These are phyloP conservation scores for Dorcus parallelipipedus DNA, from an alignment of 2,888 invertebrate species.

Conservation along the genomic window DNA sequence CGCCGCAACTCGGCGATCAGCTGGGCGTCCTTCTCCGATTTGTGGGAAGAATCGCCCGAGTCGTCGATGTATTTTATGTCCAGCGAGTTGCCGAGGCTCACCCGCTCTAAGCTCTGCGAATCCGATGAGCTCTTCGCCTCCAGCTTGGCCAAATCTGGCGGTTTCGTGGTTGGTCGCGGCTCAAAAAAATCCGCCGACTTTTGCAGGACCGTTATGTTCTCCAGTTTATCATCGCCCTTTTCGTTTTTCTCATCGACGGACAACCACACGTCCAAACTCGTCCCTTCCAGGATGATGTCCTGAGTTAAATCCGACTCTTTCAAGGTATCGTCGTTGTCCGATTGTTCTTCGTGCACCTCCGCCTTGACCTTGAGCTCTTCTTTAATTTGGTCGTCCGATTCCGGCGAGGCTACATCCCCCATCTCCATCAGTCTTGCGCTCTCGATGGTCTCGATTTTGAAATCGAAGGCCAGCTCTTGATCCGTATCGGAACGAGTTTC, in stretches of 20 bases:
- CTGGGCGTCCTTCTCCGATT: conserved; percentile 44
- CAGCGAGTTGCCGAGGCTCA: conserved; percentile 46
- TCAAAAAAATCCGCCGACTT: conserved; percentile 50
- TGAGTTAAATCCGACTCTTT: conserved; percentile 29
- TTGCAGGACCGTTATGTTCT: conserved; percentile 43
- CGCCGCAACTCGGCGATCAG: conserved; percentile 44
- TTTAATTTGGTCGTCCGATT: conserved; percentile 51
- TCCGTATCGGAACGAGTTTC: conserved; percentile 38
- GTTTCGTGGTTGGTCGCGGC: conserved; percentile 38
- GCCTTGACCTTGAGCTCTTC: conserved; percentile 52
- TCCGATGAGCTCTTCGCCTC: conserved; percentile 47
- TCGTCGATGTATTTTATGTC: conserved; percentile 50
- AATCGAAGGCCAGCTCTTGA: conserved; percentile 35
- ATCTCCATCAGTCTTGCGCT: conserved; percentile 11
- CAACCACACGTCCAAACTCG: conserved; percentile 49
- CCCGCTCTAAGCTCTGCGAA: conserved; percentile 37
- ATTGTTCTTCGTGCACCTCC: conserved; percentile 47
- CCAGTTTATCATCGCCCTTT: conserved; percentile 38
- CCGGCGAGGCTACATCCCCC: conserved; percentile 37
- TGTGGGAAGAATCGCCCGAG: conserved; percentile 46
- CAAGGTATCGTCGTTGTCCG: conserved; percentile 28
- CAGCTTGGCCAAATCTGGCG: conserved; percentile 44
- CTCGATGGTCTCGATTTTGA: conserved; percentile 42
- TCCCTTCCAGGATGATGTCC: conserved; percentile 47
- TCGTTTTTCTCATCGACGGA: conserved; percentile 46